Base-by-base conservation (phyloP, 1,140 invertebrate species). In the Maconellicoccus hirsutus region DNA sequence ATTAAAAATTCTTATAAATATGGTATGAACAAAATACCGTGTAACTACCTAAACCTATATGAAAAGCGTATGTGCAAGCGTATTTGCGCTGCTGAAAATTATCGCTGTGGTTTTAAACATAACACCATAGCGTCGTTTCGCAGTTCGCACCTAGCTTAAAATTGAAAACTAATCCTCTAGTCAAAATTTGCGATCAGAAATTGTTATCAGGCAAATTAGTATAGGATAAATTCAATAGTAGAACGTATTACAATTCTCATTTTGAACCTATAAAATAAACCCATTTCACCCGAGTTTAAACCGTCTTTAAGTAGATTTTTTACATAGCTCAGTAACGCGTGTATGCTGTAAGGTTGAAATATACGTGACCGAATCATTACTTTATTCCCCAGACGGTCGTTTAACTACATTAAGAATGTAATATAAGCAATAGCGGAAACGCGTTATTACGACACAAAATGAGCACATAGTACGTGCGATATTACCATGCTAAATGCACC, bases 361-460 rank as follows among this genome's bases (percentile, higher is more conserved):
- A 66, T 66, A 66, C 61, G 61, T 66, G 61, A 66, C 61, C 61
- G 25, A 66, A 66, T 66, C 61, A 66, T 66, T 66, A 66, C 25
- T 66, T 66, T 25, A 22, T 66, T 66, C 61, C 61, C 61, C 21
- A 66, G 61, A 66, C 61, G 61, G 22, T 66, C 61, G 61, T 66
- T 25, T 23, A 66, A 66, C 61, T 66, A 66, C 61, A 66, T 66
- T 66, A 66, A 66, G 61, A 66, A 66, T 66, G 61, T 66, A 66
- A 66, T 66, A 66, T 66, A 66, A 66, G 19, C 25, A n/a, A n/a
- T 19, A 19, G 22, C 25, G 61, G 22, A 66, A 25, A 26, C 19
- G 61, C 61, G 61, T 25, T 66, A 66, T 66, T 66, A 23, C 21
- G 6, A 66, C 61, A 66, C 25, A 23, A 59, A 66, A 66, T 66